Percentiles rank a stretch among this genome's conserved stretches.
These are phyloP conservation scores for Hypselothyrea guttata DNA, from an alignment of 2,888 invertebrate genomes.

Conservation along the genomic window DNA sequence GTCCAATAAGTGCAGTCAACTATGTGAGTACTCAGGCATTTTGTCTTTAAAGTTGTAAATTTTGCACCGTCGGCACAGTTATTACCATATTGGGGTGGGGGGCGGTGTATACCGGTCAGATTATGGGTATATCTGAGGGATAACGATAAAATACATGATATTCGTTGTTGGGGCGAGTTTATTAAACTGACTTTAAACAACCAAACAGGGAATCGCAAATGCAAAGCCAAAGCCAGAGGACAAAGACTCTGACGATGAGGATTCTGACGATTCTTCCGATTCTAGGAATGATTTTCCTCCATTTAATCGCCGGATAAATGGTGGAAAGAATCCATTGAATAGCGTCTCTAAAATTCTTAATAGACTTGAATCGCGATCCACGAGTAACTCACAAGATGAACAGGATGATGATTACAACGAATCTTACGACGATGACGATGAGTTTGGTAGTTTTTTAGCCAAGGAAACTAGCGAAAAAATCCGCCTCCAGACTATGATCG, in stretches of 20 bases:
- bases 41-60: neutral
- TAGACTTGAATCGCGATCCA: conserved; percentile 69
- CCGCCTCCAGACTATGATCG: conserved; percentile 49
- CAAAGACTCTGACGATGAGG: conserved; percentile 76
- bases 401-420: conserved; percentile 69
- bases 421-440: conserved; percentile 60
- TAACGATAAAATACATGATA: neutral
- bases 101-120: neutral
- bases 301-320: conserved; percentile 46
- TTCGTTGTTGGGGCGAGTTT: conserved; percentile 3
- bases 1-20: conserved; percentile 93
- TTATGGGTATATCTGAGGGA: neutral
- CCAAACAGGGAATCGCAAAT: conserved; percentile 45
- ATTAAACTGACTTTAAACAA: conserved; percentile 26
- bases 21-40: conserved; percentile 86
- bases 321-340: conserved; percentile 43
- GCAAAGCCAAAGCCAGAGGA: conserved; percentile 50
- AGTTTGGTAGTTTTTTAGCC: conserved; percentile 52
- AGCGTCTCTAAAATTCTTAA: conserved; percentile 73
- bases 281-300: conserved; percentile 77
- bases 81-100: neutral
- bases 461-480: conserved; percentile 37
- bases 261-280: conserved; percentile 79
- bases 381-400: conserved; percentile 78
- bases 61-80: conserved; percentile 26